Evolutionary conservation across 2,113 vertebrate species (phyloP), one percentile per base, ranked within the genome.

Genomic region (Anguilla japonica): DNA sequence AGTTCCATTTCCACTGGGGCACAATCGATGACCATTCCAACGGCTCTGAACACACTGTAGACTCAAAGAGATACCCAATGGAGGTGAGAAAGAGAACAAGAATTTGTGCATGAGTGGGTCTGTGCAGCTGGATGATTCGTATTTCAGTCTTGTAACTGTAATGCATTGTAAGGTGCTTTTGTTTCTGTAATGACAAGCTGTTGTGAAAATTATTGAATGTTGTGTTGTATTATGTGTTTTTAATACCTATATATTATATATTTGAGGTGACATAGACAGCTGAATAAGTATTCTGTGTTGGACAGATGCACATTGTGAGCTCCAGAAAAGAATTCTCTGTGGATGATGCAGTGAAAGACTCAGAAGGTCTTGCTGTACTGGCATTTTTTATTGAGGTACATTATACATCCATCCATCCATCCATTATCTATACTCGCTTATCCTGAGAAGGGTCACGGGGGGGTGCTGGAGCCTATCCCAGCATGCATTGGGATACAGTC

Each of bases 1-100:
- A 95, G 84, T 92, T 96, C 75, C 95, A 96, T 88, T 84, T 96
- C 67, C 95, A 96, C 88, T 96, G 95, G 95, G 95, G 94, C 2
- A 85, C 93, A 0, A 81, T 78, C 0, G 26, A 29, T 0, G 53
- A 86, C 0, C 26, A 83, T 4, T 60, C 85, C 3, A 87, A 87
- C 0, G 95, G 95, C 2, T 96, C 96, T 0, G 95, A 96, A 87
- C 95, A 96, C 90, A 88, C 1, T 0, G 15, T 96, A 1, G 34
- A 96, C 63, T 88, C 90, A 2, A 80, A 89, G 40, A 88, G 81
- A 46, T 96, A 93, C 83, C 89, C 91, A 40, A 93, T 93, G 93
- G 95, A 96, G 95, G 96, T 95, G 78, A 50, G 85, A 26, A 46
- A 57, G n/a, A 46, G 79, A 53, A 5, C 41, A 57, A 71, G 40